Evolutionary conservation across 2,888 invertebrate species (phyloP).

Genomic region (Strigamia crassipes): DNA sequence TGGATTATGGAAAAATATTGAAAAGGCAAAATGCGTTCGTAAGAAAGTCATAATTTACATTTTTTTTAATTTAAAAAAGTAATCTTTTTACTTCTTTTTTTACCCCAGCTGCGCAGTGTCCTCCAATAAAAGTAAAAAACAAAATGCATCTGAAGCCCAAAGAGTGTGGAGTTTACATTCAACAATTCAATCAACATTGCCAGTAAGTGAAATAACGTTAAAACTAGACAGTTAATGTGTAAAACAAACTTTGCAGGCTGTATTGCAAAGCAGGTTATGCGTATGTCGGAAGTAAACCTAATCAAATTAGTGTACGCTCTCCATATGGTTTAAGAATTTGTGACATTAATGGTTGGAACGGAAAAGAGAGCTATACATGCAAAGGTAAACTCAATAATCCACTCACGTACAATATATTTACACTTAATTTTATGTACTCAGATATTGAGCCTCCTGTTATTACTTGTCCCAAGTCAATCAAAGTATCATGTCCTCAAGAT

Average conservation of each 20-base stretch:
- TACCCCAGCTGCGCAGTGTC: background rate
- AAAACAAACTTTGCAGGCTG: background rate
- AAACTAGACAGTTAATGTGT: background rate
- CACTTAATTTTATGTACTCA: background rate
- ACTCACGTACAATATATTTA: background rate
- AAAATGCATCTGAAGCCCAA: background rate
- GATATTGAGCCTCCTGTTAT: background rate
- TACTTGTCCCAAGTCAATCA: background rate
- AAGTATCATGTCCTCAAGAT: background rate
- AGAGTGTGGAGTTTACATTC: background rate
- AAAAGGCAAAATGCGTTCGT: background rate
- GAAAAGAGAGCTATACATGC: background rate
- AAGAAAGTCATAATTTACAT: background rate
- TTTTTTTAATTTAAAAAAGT: too few species aligned
- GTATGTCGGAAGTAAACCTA: background rate
- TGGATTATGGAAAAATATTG: background rate
- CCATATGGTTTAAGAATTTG: slow-evolving; percentile 1
- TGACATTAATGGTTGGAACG: background rate
- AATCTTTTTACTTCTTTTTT: background rate
- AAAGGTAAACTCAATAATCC: background rate
- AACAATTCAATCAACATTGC: background rate
- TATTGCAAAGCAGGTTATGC: background rate
- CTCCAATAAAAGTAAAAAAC: background rate
- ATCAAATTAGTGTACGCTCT: background rate
- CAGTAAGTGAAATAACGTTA: background rate